A percentile compares a stretch with the other conserved stretches of the same genome.
Conservation (phyloP, 2,797 vertebrate genomes). For the Acomys russatus region DNA sequence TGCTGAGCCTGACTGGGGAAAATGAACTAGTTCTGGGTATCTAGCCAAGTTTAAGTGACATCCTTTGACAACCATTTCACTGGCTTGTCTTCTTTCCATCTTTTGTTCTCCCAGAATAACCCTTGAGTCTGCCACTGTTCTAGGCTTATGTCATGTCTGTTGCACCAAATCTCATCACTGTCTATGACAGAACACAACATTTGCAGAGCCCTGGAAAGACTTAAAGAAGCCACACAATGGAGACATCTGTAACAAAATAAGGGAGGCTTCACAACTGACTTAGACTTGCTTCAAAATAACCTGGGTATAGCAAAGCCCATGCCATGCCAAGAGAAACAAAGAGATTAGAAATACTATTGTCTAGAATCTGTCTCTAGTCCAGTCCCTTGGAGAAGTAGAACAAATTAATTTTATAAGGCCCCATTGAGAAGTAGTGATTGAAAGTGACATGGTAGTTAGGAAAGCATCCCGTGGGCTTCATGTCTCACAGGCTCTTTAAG, state of each 20-base stretch:
- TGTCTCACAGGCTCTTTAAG: neutral
- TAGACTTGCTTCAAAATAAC: neutral
- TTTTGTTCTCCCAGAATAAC: neutral
- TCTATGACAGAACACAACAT: neutral
- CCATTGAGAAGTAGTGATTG: neutral
- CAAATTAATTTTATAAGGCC: neutral
- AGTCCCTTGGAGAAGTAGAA: neutral
- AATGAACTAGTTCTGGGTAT: neutral
- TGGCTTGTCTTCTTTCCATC: neutral
- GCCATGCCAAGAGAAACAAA: neutral
- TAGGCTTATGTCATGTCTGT: neutral
- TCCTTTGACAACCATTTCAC: neutral
- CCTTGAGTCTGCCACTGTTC: neutral
- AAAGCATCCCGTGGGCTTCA: neutral
- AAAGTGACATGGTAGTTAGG: neutral
- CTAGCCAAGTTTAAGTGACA: neutral
- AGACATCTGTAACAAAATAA: neutral
- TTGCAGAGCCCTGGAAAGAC: slow-evolving; percentile 9
- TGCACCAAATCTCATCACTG: slow-evolving; percentile 50
- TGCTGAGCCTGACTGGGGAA: neutral
- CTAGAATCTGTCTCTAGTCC: neutral
- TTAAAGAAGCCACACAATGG: neutral
- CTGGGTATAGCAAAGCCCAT: neutral
- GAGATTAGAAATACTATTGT: neutral
- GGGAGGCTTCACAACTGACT: neutral